Base-by-base conservation (phyloP, 1,140 invertebrate species). In the Nebria ingens region DNA sequence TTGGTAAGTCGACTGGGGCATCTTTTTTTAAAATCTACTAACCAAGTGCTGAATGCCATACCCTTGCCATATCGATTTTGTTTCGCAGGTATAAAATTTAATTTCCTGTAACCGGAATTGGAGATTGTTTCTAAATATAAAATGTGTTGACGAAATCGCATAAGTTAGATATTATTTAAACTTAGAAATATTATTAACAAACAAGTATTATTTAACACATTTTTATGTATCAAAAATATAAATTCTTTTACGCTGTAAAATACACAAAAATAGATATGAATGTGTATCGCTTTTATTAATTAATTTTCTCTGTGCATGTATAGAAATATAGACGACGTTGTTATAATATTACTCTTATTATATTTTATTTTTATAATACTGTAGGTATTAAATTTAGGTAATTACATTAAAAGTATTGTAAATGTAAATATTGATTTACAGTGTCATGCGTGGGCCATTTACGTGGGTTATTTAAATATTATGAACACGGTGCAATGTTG, bases 41-140 rank as follows among this genome's bases (percentile, higher is more conserved):
- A 34, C 25, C 25, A 34, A 9, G 25, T 34, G 25, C n/a, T 34
- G 25, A n/a, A 34, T 9, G 6, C 25, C n/a, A 9, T 6, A 9
- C 6, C 17, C 17, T 17, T 17, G 17, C 40, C 3, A 11, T 45
- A 45, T 45, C 40, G 40, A 45, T 45, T 45, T 45, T 45, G 3
- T 4, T 17, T 17, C 9, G 4, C 9, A 45, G 40, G 40, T 17
- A 45, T 45, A 45, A 45, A 9, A 17, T 45, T 45, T 45, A 45
- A 45, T 45, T 45, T 45, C 40, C 40, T 45, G 40, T 45, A 45
- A 17, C 40, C 9, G 40, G 40, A 45, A 45, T 12, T 17, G 17
- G 40, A 17, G 17, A 45, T 45, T 45, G 40, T 45, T 45, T 45
- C 40, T 45, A 12, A 12, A 4, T 45, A 6, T n/a, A 45, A 45